Conservation (phyloP, 1,140 invertebrate genomes). For the Holotrichia oblita region DNA sequence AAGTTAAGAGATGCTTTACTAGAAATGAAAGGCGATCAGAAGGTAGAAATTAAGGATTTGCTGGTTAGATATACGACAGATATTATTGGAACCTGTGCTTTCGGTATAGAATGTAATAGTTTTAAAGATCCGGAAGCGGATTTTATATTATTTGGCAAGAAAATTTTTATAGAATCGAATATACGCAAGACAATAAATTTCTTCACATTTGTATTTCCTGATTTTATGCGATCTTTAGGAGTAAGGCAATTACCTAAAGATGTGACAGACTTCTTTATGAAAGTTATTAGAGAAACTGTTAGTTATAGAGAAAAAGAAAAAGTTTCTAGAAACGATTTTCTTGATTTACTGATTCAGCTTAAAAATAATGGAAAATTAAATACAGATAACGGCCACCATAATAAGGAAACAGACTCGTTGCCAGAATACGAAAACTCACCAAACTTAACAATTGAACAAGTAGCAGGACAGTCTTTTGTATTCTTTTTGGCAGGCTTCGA, state of each 20-base stretch:
- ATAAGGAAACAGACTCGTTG: neutral
- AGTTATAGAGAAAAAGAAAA: slow-evolving; percentile 55
- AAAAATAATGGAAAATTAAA: neutral
- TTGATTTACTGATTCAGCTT: slow-evolving; percentile 49
- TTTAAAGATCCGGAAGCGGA: slow-evolving; percentile 59
- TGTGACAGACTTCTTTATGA: neutral
- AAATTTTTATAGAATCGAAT: slow-evolving; percentile 9
- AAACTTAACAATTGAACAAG: slow-evolving; percentile 36
- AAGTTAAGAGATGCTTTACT: slow-evolving; percentile 43
- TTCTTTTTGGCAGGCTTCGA: slow-evolving; percentile 75
- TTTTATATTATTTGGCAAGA: slow-evolving; percentile 53
- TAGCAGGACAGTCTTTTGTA: slow-evolving; percentile 66
- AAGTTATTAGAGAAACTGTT: slow-evolving; percentile 39
- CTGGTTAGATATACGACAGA: slow-evolving; percentile 63
- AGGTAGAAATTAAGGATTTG: slow-evolving; percentile 59
- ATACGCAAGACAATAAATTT: neutral
- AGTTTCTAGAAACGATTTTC: slow-evolving; percentile 53
- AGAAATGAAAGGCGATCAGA: slow-evolving; percentile 22
- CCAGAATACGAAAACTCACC: neutral
- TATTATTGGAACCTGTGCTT: slow-evolving; percentile 64
- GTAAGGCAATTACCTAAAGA: neutral
- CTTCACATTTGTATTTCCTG: neutral
- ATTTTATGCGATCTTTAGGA: neutral
- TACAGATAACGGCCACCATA: neutral
- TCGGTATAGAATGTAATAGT: slow-evolving; percentile 64